A percentile compares a stretch with the other conserved stretches of the same genome.
These are phyloP conservation scores for Alentia gelatinosa DNA, from an alignment of 2,888 invertebrate species.

Conservation along the genomic window DNA sequence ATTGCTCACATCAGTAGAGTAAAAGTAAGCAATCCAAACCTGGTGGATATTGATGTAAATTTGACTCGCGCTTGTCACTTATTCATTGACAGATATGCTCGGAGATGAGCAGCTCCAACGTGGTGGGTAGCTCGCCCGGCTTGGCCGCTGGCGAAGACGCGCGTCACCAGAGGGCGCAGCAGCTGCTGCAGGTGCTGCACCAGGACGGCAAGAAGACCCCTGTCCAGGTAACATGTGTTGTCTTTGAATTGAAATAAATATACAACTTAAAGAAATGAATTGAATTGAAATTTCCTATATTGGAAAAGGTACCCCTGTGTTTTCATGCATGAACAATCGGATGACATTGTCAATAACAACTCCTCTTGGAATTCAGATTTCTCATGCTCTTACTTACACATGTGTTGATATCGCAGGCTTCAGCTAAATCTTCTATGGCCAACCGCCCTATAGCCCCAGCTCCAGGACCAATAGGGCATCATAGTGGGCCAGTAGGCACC, in stretches of 20 bases:
- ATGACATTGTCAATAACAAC: too few species aligned
- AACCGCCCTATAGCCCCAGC: constrained; percentile 53
- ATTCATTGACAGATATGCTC: neutral
- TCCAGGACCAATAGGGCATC: constrained; percentile 15
- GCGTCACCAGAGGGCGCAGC: constrained; percentile 21
- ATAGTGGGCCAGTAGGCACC: constrained; percentile 5
- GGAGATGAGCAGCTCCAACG: neutral
- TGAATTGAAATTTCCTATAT: too few species aligned
- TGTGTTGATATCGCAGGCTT: neutral
- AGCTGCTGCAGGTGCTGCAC: constrained; percentile 45
- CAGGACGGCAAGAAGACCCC: constrained; percentile 48
- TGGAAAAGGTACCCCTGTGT: too few species aligned
- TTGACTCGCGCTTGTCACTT: too few species aligned
- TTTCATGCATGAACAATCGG: too few species aligned
- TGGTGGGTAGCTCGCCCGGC: neutral
- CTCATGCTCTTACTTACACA: neutral
- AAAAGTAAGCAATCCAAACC: neutral
- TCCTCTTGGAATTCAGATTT: too few species aligned
- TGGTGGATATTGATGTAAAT: neutral
- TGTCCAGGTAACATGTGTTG: neutral
- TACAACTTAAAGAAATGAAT: too few species aligned
- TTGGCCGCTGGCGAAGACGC: neutral
- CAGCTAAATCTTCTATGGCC: constrained; percentile 29
- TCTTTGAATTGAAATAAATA: neutral
- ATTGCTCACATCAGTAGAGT: too few species aligned